Evolutionary conservation across 1,140 invertebrate species (phyloP).

Genomic region (Drosophila busckii): DNA sequence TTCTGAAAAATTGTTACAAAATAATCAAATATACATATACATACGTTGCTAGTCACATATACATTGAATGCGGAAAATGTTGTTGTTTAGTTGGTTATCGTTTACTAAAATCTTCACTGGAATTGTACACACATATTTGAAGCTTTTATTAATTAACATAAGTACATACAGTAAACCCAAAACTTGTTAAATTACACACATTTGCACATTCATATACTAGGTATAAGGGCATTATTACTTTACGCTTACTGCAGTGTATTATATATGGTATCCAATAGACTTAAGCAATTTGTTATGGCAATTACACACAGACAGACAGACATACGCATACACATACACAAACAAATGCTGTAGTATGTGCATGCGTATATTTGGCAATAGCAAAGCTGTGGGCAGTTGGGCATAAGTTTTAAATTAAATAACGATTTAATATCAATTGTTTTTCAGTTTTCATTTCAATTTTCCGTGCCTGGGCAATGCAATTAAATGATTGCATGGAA

Average conservation of each 20-base stretch:
- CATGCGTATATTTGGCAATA: too few relatives aligned
- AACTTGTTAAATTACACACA: too few relatives aligned
- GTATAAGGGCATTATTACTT: too few relatives aligned
- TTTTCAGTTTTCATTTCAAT: slow-evolving; percentile 10
- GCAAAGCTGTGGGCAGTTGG: slow-evolving; percentile 35
- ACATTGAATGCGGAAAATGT: slow-evolving; percentile 73
- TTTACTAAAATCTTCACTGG: slow-evolving; percentile 22
- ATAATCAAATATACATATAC: slow-evolving; percentile 72
- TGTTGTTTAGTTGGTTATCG: slow-evolving; percentile 50
- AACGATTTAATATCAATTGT: slow-evolving; percentile 25
- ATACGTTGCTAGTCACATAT: slow-evolving; percentile 76
- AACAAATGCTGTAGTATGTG: slow-evolving; percentile 7
- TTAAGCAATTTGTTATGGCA: too few relatives aligned
- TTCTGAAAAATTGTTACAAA: slow-evolving; percentile 78
- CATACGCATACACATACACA: too few relatives aligned
- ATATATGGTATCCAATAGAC: too few relatives aligned
- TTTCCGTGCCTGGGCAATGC: slow-evolving; percentile 17
- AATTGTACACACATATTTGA: slow-evolving; percentile 36
- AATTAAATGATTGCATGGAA: slow-evolving; percentile 24
- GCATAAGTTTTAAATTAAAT: slow-evolving; percentile 62
- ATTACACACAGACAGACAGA: too few relatives aligned
- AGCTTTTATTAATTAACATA: too few relatives aligned
- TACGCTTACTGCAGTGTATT: too few relatives aligned
- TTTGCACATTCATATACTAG: too few relatives aligned
- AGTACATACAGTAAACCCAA: too few relatives aligned